Evolutionary conservation across 2,888 invertebrate species (phyloP).

Genomic region (Anaspis maculata): DNA sequence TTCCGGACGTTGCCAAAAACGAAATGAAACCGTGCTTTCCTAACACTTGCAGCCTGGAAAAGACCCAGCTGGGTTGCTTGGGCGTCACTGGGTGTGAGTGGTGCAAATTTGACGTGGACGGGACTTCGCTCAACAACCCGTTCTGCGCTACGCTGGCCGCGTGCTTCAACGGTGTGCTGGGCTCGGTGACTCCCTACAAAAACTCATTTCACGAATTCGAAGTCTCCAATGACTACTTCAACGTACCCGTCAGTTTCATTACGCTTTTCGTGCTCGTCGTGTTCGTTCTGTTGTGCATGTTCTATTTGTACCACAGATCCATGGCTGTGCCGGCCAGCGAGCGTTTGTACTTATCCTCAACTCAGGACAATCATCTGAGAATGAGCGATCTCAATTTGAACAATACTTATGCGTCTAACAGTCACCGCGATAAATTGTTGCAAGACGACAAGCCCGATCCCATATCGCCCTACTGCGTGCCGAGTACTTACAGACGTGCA

Average conservation of each 20-base stretch:
- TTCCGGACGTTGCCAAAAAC: constrained; percentile 17
- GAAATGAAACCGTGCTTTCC: constrained; percentile 55
- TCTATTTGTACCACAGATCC: constrained; percentile 59
- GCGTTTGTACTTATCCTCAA: constrained; percentile 46
- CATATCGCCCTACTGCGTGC: constrained; percentile 81
- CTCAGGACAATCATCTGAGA: constrained; percentile 52
- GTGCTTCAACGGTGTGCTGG: constrained; percentile 81
- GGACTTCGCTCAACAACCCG: constrained; percentile 58
- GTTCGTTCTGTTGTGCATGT: constrained; percentile 70
- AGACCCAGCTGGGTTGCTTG: constrained; percentile 56
- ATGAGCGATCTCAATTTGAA: constrained; percentile 68
- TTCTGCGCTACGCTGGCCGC: constrained; percentile 74
- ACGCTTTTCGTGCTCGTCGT: constrained; percentile 53
- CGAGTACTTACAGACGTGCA: constrained; percentile 70
- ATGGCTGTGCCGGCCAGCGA: constrained; percentile 43
- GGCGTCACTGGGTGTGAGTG: constrained; percentile 81
- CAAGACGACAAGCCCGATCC: constrained; percentile 55
- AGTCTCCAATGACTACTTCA: constrained; percentile 42
- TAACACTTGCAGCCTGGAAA: constrained; percentile 59
- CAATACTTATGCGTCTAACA: constrained; percentile 54
- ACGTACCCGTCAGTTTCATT: constrained; percentile 77
- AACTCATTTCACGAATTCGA: constrained; percentile 49
- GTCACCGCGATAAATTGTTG: constrained; percentile 58
- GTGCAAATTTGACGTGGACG: constrained; percentile 77
- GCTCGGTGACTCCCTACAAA: constrained; percentile 75